Conservation (phyloP, 2,797 vertebrate genomes). For the Acanthornis magna region DNA sequence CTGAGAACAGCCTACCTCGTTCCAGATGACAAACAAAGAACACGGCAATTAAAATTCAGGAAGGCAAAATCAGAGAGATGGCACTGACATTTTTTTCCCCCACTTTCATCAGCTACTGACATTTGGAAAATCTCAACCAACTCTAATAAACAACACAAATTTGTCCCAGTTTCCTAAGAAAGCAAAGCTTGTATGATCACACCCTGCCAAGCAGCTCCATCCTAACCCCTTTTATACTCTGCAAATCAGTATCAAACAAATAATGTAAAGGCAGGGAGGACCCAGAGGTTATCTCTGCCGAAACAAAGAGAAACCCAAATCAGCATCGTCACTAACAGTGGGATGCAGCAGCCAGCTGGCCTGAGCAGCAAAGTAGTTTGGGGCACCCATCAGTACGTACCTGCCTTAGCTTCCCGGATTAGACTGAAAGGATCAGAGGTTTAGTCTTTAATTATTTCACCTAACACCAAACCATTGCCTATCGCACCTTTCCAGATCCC, state of each 20-base stretch:
- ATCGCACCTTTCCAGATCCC: background rate
- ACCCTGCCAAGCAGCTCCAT: background rate
- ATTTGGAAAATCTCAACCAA: constrained; percentile 6
- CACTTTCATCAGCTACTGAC: background rate
- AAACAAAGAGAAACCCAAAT: background rate
- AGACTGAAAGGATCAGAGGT: background rate
- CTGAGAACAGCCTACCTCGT: background rate
- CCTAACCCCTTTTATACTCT: background rate
- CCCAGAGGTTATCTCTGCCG: background rate
- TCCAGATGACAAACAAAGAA: background rate
- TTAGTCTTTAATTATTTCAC: background rate
- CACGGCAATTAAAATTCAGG: background rate
- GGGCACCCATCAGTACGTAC: fast-evolving
- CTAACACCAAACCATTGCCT: background rate
- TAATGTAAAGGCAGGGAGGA: background rate
- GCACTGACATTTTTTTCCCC: fast-evolving
- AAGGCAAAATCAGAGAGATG: background rate
- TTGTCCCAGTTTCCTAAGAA: background rate
- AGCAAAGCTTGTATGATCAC: background rate
- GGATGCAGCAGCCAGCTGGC: background rate
- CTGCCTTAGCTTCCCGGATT: background rate
- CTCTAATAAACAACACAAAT: background rate
- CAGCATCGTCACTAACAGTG: background rate
- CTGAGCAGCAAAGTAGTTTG: background rate
- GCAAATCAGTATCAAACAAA: background rate